Evolutionary conservation across 2,888 invertebrate species (phyloP).

Genomic region (Melanchra persicariae): DNA sequence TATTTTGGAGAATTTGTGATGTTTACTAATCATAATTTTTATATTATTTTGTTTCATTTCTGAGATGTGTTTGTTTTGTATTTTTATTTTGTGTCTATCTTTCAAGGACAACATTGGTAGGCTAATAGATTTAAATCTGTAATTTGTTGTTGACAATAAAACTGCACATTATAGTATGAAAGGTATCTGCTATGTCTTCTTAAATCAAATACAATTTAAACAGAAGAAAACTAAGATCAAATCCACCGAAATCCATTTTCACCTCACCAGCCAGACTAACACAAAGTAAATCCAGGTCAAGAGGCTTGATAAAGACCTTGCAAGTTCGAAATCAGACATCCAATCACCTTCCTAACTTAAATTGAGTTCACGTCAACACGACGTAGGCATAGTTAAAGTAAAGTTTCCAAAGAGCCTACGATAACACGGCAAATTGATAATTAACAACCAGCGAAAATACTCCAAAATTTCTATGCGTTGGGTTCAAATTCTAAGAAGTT

Average conservation of each 20-base stretch:
- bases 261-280: not conserved
- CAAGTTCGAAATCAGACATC: constrained; percentile 30
- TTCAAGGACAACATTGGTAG: too few species aligned
- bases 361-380: constrained; percentile 44
- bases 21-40: too few species aligned
- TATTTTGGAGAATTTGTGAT: too few species aligned
- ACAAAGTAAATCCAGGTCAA: constrained; percentile 16
- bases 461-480: constrained; percentile 31
- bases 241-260: not conserved
- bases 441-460: constrained; percentile 26
- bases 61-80: too few species aligned
- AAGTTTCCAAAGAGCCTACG: constrained; percentile 29
- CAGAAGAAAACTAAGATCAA: not conserved
- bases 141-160: too few species aligned
- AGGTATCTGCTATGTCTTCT: not conserved
- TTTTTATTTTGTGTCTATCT: too few species aligned
- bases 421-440: constrained; percentile 49
- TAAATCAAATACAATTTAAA: too few species aligned
- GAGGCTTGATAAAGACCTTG: constrained; percentile 14
- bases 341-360: constrained; percentile 31
- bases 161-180: too few species aligned
- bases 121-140: too few species aligned
- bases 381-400: constrained; percentile 7
- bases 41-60: too few species aligned
- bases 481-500: constrained; percentile 42